Evolutionary conservation across 2,113 vertebrate species (phyloP), one percentile per base, ranked within the genome.

Genomic region (Cariama cristata): DNA sequence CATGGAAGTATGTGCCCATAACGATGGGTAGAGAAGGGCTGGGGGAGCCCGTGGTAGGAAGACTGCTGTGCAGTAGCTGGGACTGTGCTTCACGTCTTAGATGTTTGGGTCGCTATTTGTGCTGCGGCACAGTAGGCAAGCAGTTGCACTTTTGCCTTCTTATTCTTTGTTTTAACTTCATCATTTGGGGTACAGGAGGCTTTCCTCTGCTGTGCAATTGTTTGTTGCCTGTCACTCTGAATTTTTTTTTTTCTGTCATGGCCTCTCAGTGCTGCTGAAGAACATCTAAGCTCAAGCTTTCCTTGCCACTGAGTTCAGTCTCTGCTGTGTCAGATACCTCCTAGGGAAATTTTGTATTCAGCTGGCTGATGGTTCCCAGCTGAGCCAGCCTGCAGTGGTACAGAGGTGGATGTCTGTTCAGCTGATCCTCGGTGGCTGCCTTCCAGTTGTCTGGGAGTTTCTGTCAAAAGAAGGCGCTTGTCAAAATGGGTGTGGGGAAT

Each of bases 121-220:
- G 9, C 77, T 50, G 62, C 45, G 35, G 42, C 45, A 38, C 42
- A 1, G 0, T 9, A 40, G 18, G 58, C 24, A 35, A 40, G 42
- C 7, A 11, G 1, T 60, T 45, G 28, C 12, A 13, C 23, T 55
- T 44, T 3, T 76, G 19, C 19, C 17, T 4, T 16, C 44, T 62
- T 2, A 0, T 11, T 55, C 40, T 42, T 21, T 40, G 21, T 10
- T 0, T 21, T 8, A 3, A 17, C 30, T 35, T 50, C 14, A 3
- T 33, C 2, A 0, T 28, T 44, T 16, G n/a, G 83, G 64, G 55
- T 42, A 16, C 22, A 22, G 69, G n/a, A 59, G 17, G 8, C 53
- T 79, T 52, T 58, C 7, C 22, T 44, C 30, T 47, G 38, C 72
- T 63, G 11, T n/a, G 11, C 20, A 24, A 3, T 20, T 77, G 9